phyloP scores from a whole-genome alignment of 2,797 vertebrate species.

The Pelobates cultripes region DNA sequence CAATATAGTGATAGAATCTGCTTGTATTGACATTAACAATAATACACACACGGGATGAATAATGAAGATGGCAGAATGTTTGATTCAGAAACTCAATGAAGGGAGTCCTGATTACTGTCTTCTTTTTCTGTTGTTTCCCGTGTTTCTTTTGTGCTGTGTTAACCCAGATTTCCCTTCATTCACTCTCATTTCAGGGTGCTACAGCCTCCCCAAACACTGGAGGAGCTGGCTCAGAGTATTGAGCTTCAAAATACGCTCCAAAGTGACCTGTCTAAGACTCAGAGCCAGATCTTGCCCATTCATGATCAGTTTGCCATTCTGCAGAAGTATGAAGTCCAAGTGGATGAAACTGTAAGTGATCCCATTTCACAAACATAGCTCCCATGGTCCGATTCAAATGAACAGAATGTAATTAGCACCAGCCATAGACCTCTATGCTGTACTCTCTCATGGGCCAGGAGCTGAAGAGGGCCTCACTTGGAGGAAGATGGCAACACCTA shows the following conservation, averaged over 20 bases:
- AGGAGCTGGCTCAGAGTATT: slow-evolving; percentile 73
- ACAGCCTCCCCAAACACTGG: slow-evolving; percentile 72
- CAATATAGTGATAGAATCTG: too few relatives aligned
- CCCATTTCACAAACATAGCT: neutral
- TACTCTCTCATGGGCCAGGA: too few relatives aligned
- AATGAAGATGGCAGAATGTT: too few relatives aligned
- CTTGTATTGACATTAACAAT: too few relatives aligned
- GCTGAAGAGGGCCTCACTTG: too few relatives aligned
- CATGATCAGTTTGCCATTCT: slow-evolving; percentile 85
- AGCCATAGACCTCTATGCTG: too few relatives aligned
- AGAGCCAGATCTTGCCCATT: slow-evolving; percentile 77
- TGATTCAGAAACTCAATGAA: too few relatives aligned
- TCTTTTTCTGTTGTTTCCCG: neutral
- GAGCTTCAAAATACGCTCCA: slow-evolving; percentile 78
- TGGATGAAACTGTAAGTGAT: slow-evolving; percentile 74
- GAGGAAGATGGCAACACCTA: too few relatives aligned
- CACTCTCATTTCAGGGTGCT: slow-evolving; percentile 65
- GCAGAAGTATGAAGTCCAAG: slow-evolving; percentile 80
- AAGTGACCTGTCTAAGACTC: slow-evolving; percentile 68
- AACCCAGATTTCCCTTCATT: neutral
- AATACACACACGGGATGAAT: too few relatives aligned
- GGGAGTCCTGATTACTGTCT: too few relatives aligned
- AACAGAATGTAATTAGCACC: too few relatives aligned
- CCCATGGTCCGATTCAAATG: too few relatives aligned
- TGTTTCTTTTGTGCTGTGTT: neutral